Evolutionary conservation across 2,797 vertebrate genomes (phyloP), one percentile per base, ranked within the genome.

Genomic region (Micrastur ruficollis): DNA sequence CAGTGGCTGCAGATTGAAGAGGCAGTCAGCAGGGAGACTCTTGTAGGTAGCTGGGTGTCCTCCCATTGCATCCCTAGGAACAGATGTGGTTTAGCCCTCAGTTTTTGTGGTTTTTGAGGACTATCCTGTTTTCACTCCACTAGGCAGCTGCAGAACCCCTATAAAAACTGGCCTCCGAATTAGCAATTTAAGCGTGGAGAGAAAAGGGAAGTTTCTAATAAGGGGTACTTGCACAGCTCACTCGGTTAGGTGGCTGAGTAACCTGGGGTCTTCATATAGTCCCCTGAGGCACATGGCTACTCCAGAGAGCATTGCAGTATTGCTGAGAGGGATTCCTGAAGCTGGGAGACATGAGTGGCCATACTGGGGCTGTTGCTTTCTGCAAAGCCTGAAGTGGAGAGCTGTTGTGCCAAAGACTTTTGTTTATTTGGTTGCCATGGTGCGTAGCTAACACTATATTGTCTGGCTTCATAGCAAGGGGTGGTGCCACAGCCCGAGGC

Each of bases 391-490:
- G 76, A 90, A 96, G 59, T 56, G 21, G 72, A 92, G 79, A 91
- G 55, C 34, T 56, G 59, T 81, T 0, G 1, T 93, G 85, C 92
- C 85, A 95, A 87, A 94, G 89, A 46, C 42, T 82, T 79, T 31
- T 95, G 81, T 97, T 96, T 96, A 80, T 91, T 95, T 96, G 73
- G 80, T 96, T 95, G 71, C 88, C 81, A 81, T 96, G 79, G 81
- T 90, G 89, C 82, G 40, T 46, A 95, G 72, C 93, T 91, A 91
- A 55, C 76, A 78, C 65, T 94, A 22, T 90, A 62, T 86, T 95
- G 75, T 89, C 91, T 97, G 94, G 89, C 92, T 87, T 81, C 56
- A 10, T 83, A 86, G 76, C 81, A 85, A 85, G 86, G 90, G 84
- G 86, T 63, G 95, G 83, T 95, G 89, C 91, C 90, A 50, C 78